phyloP scores from a whole-genome alignment of 2,797 vertebrate genomes.

The Poecile montanus region DNA sequence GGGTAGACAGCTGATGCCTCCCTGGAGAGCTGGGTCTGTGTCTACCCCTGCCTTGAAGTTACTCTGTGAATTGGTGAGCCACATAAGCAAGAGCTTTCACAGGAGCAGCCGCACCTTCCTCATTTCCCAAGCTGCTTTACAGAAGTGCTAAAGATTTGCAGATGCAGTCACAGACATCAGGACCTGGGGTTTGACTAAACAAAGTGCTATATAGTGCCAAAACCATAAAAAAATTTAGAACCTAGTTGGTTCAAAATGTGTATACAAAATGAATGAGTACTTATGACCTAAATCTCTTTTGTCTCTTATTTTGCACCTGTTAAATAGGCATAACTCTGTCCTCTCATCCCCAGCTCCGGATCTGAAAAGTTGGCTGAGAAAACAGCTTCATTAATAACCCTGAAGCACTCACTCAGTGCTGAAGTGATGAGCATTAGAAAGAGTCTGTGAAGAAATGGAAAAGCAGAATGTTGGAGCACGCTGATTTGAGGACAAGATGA shows the following conservation, averaged over 20 bases:
- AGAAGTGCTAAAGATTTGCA: constrained; percentile 10
- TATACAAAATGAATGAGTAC: not conserved
- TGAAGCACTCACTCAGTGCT: not conserved
- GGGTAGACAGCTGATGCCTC: not conserved
- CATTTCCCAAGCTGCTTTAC: constrained; percentile 7
- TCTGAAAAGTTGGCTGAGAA: not conserved
- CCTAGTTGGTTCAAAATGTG: not conserved
- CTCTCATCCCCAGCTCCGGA: accelerated
- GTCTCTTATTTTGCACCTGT: not conserved
- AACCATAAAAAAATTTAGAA: not conserved
- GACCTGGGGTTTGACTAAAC: not conserved
- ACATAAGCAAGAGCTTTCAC: not conserved
- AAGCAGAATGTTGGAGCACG: not conserved
- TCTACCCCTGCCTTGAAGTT: not conserved
- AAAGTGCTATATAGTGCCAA: not conserved
- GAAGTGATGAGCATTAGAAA: not conserved
- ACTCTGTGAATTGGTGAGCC: not conserved
- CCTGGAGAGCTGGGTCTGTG: not conserved
- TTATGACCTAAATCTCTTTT: not conserved
- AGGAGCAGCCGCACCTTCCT: not conserved
- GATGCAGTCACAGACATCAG: not conserved
- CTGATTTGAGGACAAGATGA: not conserved
- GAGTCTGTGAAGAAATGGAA: not conserved
- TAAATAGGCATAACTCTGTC: not conserved
- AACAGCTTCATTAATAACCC: not conserved